A percentile compares a stretch with the other conserved stretches of the same genome.
Evolutionary conservation across 2,797 vertebrate species (phyloP).

Genomic region (Chiroxiphia lanceolata): DNA sequence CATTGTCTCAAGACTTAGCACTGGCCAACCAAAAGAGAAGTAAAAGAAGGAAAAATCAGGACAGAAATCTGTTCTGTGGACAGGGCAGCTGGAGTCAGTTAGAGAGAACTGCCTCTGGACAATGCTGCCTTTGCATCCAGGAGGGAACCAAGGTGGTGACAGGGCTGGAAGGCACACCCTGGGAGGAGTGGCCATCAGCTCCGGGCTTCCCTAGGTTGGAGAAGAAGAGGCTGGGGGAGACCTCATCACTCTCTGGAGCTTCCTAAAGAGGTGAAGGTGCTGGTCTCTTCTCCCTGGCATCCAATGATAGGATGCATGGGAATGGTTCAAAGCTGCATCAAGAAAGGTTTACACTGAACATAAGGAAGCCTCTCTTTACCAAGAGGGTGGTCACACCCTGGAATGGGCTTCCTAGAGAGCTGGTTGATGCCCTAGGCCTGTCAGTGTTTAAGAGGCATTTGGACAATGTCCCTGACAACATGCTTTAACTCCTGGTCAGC

Average conservation of each 20-base stretch:
- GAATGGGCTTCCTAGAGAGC: neutral
- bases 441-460: neutral
- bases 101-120: neutral
- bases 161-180: neutral
- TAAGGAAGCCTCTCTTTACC: neutral
- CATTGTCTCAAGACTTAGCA: neutral
- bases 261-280: neutral
- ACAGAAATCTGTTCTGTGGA: neutral
- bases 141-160: neutral
- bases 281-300: neutral
- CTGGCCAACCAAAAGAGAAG: neutral
- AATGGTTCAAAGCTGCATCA: neutral
- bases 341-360: neutral
- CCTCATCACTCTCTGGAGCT: neutral
- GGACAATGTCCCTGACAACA: neutral
- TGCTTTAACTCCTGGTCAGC: neutral
- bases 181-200: neutral
- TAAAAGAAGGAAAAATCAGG: neutral
- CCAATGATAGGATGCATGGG: fast-evolving
- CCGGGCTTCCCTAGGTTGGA: neutral
- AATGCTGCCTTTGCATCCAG: neutral
- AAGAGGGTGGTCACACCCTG: neutral
- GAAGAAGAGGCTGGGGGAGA: neutral
- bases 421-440: neutral
- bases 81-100: neutral